Evolutionary conservation across 2,888 invertebrate species (phyloP).

Genomic region (Rhyacophila evoluta): DNA sequence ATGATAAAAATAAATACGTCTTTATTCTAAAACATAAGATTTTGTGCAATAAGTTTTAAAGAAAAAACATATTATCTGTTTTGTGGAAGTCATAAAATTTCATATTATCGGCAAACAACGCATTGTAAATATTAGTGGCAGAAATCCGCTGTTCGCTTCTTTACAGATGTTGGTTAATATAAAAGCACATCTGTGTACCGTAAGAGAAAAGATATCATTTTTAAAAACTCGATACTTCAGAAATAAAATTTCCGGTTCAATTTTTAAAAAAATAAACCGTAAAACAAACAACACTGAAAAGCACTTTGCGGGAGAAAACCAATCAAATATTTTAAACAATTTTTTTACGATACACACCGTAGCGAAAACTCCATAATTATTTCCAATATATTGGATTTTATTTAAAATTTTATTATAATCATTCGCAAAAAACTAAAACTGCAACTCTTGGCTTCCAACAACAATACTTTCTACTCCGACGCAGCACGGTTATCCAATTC

Average conservation of each 20-base stretch:
- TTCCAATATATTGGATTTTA: too few relatives aligned
- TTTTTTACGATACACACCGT: not conserved
- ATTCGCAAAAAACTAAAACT: too few relatives aligned
- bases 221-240: conserved; percentile 1
- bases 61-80: not conserved
- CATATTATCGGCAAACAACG: not conserved
- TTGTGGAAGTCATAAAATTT: not conserved
- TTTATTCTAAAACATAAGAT: too few relatives aligned
- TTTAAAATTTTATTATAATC: too few relatives aligned
- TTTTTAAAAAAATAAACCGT: conserved; percentile 1
- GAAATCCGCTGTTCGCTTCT: not conserved
- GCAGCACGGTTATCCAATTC: too few relatives aligned
- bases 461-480: too few relatives aligned
- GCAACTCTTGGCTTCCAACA: too few relatives aligned
- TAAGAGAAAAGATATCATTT: not conserved
- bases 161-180: not conserved
- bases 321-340: conserved; percentile 22
- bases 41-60: too few relatives aligned
- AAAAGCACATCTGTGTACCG: conserved; percentile 16
- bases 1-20: too few relatives aligned
- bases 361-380: not conserved
- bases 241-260: conserved; percentile 4
- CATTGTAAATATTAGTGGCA: not conserved
- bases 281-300: conserved; percentile 23
- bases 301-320: not conserved